Evolutionary conservation across 2,888 invertebrate genomes (phyloP), one percentile per base, ranked within the genome.

Genomic region (Chironomus riparius): DNA sequence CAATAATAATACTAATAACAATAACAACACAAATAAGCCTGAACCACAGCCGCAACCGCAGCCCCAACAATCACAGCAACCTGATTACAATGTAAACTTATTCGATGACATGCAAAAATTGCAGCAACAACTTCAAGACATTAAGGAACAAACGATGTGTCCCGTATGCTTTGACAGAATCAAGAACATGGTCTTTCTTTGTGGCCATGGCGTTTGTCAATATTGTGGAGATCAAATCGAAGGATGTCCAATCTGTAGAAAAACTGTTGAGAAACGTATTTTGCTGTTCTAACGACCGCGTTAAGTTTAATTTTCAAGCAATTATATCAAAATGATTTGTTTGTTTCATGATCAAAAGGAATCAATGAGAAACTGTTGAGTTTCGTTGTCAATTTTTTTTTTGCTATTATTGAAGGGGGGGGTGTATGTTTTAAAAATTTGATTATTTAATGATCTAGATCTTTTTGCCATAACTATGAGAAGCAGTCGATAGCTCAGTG

Each of bases 141-240:
- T 98, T 81, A 97, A 97, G 83, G 97, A 98, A 84, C 97, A 97
- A 96, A 98, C 97, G 1, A 96, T 97, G 93, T 98, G 98, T 82
- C 98, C 98, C 4, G 97, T 98, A 78, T 98, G 98, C 85, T 88
- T 98, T 86, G 98, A 98, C 86, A 92, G 97, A 47, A 87, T 97
- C 81, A 98, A 97, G 87, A 98, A 98, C 85, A 97, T 98, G 97
- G 97, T 97, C 80, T 98, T 97, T 87, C 88, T 97, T 68, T 98
- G 98, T 85, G 98, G 98, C 5, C 98, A 98, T 84, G 98, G 97
- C 79, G 93, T 97, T 78, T 98, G 98, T 83, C 98, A 98, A 86
- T 95, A 97, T 93, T 98, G 98, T 85, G 97, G 98, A 47, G 98
- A 98, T 87, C 92, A 96, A 81, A 97, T 98, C 90, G 91, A 92